Evolutionary conservation across 2,797 vertebrate species (phyloP), one percentile per base, ranked within the genome.

Genomic region (Limosa lapponica): DNA sequence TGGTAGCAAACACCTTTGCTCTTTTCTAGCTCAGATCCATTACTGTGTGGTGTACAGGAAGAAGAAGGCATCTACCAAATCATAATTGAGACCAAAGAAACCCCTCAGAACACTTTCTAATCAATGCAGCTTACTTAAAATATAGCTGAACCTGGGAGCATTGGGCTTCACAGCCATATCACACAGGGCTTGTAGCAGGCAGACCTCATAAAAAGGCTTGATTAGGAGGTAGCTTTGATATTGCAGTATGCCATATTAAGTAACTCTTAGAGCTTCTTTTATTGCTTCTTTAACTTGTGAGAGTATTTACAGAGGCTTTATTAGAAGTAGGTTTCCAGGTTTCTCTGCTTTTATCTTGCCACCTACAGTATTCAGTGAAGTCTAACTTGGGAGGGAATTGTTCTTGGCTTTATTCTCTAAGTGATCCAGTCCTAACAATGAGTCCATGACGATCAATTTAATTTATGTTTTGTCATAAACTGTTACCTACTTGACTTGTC

Each of bases 391-490:
- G 44, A 74, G 87, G 16, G 39, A 93, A 79, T 90, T 89, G 85
- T 92, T 90, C 87, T 96, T 34, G 72, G 62, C 32, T 96, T 96
- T 94, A 72, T 95, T 95, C 90, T 89, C 59, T 95, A 79, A 92
- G 85, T 82, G 74, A 92, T 95, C 66, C 77, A 90, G 86, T 91
- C 88, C 94, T 93, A 95, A 96, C 88, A 95, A 95, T 94, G 93
- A 93, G 90, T 95, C 93, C 94, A 70, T 93, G 48, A 95, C 73
- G 85, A 95, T 96, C 43, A 90, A 32, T 93, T 95, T 96, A 95
- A 96, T 95, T 84, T 96, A 73, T 96, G 87, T 96, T 96, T 96
- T 96, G 95, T 94, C 94, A 96, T 94, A 95, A 94, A 94, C 52
- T 95, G 87, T 94, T 95, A 93, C 70, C 80, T 91, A 64, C 70